Conservation (phyloP, 37 sponge, comb jelly and placozoan genomes). For the Oscarella lobularis region DNA sequence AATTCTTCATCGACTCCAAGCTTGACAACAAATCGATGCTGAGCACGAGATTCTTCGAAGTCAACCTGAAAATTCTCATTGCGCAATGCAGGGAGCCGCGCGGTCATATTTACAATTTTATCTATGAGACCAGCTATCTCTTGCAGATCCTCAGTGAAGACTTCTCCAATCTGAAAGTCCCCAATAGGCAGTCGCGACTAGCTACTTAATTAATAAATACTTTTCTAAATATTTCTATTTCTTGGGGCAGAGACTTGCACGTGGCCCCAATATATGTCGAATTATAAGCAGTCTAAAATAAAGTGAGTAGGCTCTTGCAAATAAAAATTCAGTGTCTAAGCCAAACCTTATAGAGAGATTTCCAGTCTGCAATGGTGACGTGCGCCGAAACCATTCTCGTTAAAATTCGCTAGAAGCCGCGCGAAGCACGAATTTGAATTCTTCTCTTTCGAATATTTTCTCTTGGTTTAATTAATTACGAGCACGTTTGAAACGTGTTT, state of each 20-base stretch:
- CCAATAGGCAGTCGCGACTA: no score
- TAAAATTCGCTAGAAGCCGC: constrained; percentile 52
- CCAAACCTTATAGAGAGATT: constrained; percentile 64
- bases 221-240: constrained; percentile 43
- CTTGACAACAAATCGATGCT: constrained; percentile 81
- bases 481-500: constrained; percentile 71
- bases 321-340: neutral
- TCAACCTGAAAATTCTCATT: constrained; percentile 60
- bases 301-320: neutral
- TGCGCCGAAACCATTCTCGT: constrained; percentile 54
- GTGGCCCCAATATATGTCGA: constrained; percentile 65
- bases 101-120: constrained; percentile 43
- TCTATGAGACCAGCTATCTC: constrained; percentile 50
- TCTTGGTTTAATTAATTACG: no score
- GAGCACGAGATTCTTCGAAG: constrained; percentile 69
- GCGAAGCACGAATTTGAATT: no score
- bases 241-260: constrained; percentile 45
- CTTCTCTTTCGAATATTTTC: no score
- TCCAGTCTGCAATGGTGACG: constrained; percentile 71
- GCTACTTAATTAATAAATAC: no score
- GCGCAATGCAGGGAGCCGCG: constrained; percentile 6
- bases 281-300: constrained; percentile 57
- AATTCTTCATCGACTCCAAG: constrained; percentile 64
- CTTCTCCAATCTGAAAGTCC: constrained; percentile 27
- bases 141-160: constrained; percentile 42